Base-by-base conservation (phyloP, 2,797 vertebrate genomes). In the Clarias pachynema region DNA sequence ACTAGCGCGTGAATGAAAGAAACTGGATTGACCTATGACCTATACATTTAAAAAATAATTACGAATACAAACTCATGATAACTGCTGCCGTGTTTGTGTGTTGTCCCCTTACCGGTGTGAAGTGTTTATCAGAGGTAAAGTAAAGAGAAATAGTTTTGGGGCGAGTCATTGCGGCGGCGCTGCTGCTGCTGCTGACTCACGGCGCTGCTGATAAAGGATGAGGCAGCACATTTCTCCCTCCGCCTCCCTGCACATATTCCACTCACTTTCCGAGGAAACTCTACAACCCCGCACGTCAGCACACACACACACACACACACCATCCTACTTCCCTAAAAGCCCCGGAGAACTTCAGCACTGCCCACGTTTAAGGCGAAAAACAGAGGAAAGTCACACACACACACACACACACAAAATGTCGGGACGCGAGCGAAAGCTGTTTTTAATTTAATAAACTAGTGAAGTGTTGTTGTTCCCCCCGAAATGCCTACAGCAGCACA, bases 191-290 rank as follows among this genome's bases (percentile, higher is more conserved):
- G 44, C 44, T 49, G 44, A 97, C 93, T 97, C 97, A 97, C 91
- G 87, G 88, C 57, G 92, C 86, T 95, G 95, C 96, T 96, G 96
- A 97, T 95, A 95, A 94, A 93, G 94, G 93, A 95, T 97, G 96
- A 97, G 92, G 91, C 92, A 95, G 96, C 96, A 95, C 91, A 97
- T 96, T 92, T 91, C 91, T 79, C 16, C 89, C 91, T 79, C 16
- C 89, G 73, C 90, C 89, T 34, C 69, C 78, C 24, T 79, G 40
- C 24, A 56, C 72, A 74, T 10, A 44, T 59, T 49, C 74, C 68
- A 73, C 57, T 16, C 72, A 24, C 73, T 83, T 88, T 84, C 80
- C 60, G 56, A 22, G 22, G 29, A 84, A 79, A n/a, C 59, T 37
- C 53, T 18, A 65, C 44, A 53, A 63, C 18, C 15, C 60, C n/a